These are phyloP conservation scores for Hemibates koningsi DNA, from an alignment of 2,113 vertebrate genomes.

Conservation along the genomic window DNA sequence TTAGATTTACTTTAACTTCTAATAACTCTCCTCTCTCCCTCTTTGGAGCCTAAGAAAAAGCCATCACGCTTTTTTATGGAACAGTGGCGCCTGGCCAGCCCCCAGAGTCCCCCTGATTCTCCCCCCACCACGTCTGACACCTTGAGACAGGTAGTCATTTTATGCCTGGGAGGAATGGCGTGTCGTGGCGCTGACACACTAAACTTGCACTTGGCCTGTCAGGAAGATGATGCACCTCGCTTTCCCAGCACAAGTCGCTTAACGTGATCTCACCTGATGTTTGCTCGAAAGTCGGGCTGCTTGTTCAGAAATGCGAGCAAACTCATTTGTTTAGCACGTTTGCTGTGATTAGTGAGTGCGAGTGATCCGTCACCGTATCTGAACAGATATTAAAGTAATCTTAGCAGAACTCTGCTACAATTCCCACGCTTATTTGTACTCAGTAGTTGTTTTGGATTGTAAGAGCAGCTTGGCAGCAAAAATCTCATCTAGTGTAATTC, in stretches of 20 bases:
- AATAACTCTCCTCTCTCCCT: background rate
- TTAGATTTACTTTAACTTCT: background rate
- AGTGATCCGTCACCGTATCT: background rate
- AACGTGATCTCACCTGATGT: background rate
- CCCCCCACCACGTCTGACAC: conserved; percentile 77
- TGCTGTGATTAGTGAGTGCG: background rate
- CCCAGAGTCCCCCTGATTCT: conserved; percentile 67
- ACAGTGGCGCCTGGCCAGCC: conserved; percentile 80
- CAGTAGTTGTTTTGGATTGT: background rate
- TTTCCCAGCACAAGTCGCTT: background rate
- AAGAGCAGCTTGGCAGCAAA: background rate
- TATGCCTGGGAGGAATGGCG: background rate
- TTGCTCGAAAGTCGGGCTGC: background rate
- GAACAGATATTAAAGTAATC: background rate
- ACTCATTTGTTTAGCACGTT: background rate
- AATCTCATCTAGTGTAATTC: background rate
- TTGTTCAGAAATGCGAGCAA: background rate
- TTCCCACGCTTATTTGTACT: background rate
- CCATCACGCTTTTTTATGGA: conserved; percentile 82
- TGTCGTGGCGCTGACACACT: conserved; percentile 11
- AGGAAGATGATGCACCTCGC: background rate
- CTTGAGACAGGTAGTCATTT: conserved; percentile 83
- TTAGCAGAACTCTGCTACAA: background rate
- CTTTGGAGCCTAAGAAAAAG: conserved; percentile 78
- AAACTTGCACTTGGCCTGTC: background rate